A percentile compares a stretch with the other conserved stretches of the same genome.
Evolutionary conservation across 2,113 vertebrate genomes (phyloP).

Genomic region (Mola mola): DNA sequence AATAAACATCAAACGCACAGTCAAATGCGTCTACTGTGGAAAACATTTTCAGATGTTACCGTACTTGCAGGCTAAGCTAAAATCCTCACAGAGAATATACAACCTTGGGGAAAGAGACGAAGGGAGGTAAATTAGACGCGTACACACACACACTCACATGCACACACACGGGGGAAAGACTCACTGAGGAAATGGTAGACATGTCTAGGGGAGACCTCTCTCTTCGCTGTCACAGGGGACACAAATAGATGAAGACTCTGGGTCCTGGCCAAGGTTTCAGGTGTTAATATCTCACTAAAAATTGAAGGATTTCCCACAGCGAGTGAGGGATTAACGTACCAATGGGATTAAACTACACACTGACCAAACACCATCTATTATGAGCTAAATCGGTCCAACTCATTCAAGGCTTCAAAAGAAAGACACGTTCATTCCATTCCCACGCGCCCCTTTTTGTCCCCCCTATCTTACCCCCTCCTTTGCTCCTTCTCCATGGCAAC

Average conservation of each 20-base stretch:
- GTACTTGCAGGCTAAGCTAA: conserved; percentile 12
- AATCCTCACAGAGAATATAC: conserved; percentile 28
- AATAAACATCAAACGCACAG: neutral
- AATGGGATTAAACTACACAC: neutral
- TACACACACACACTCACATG: conserved; percentile 21
- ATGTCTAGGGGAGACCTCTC: conserved; percentile 45
- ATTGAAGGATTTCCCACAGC: neutral
- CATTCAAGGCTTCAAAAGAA: neutral
- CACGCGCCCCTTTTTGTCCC: conserved; percentile 22
- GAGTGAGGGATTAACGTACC: neutral
- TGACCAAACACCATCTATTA: neutral
- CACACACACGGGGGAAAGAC: conserved; percentile 23
- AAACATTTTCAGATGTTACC: conserved; percentile 22
- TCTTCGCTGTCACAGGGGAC: conserved; percentile 27
- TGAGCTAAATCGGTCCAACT: no score
- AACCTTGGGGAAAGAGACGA: conserved; percentile 30
- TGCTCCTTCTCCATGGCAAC: conserved; percentile 56
- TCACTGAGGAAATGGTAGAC: conserved; percentile 39
- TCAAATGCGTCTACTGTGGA: conserved; percentile 25
- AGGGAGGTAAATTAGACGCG: conserved; percentile 1
- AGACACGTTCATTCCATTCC: conserved; percentile 38
- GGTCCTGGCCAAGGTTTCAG: conserved; percentile 33
- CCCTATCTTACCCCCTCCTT: conserved; percentile 10
- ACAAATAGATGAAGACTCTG: conserved; percentile 49
- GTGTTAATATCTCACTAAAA: conserved; percentile 13